A percentile compares a stretch with the other conserved stretches of the same genome.
phyloP scores from a whole-genome alignment of 1,140 invertebrate species.

The Drosophila sulfurigaster region DNA sequence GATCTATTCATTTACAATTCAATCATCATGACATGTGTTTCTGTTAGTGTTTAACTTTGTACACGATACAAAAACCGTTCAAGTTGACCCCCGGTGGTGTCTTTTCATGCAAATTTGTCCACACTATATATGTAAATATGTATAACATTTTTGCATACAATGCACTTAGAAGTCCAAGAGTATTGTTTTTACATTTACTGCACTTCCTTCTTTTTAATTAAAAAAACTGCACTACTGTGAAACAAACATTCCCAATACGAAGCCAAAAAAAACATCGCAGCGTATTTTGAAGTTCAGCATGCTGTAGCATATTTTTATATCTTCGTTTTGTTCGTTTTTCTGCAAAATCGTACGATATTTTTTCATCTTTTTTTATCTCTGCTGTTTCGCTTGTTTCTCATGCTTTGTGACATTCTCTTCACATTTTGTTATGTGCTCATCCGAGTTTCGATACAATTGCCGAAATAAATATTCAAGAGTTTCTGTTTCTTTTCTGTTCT shows the following conservation, averaged over 20 bases:
- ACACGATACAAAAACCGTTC: slow-evolving; percentile 17
- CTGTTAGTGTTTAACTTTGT: slow-evolving; percentile 26
- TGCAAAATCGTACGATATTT: slow-evolving; percentile 78
- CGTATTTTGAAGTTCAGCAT: slow-evolving; percentile 9
- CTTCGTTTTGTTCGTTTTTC: slow-evolving; percentile 52
- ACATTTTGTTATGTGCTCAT: slow-evolving; percentile 14
- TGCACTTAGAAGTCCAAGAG: too few species aligned
- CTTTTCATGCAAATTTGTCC: background rate
- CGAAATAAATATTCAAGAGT: slow-evolving; percentile 16
- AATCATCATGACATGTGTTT: slow-evolving; percentile 22
- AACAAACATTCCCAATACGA: too few species aligned
- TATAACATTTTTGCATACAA: background rate
- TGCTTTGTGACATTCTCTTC: slow-evolving; percentile 22
- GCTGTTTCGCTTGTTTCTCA: slow-evolving; percentile 65
- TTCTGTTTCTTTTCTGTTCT: background rate
- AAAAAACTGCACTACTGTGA: too few species aligned
- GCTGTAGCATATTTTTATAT: slow-evolving; percentile 19
- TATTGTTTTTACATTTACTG: too few species aligned
- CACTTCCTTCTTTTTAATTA: too few species aligned
- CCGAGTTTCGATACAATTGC: slow-evolving; percentile 9
- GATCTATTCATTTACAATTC: slow-evolving; percentile 7
- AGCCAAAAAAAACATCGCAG: background rate
- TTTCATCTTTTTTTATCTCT: slow-evolving; percentile 50
- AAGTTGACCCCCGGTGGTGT: slow-evolving; percentile 7
- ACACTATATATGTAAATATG: background rate